Base-by-base conservation (phyloP, 2,888 invertebrate species). In the Epistrophe eligans region DNA sequence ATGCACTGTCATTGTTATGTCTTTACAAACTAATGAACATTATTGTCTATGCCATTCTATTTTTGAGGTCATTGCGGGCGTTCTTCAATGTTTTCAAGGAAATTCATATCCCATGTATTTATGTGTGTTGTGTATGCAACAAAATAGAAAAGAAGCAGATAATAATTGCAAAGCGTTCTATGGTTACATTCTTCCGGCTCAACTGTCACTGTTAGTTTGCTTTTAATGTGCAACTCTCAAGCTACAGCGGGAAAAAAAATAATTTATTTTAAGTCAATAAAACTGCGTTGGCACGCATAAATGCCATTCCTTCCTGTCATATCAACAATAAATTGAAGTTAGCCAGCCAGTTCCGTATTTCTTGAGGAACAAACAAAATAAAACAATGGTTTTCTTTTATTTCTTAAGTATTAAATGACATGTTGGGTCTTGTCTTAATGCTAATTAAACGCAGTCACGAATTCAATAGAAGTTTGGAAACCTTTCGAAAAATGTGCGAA, bases 361-460 rank as follows among this genome's bases (percentile, higher is more conserved):
- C 64, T 45, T 74, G 35, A 52, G 52, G 71, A 76, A 58, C 5
- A 82, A 17, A 50, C 28, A 43, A 57, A 57, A 17, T 48, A 17
- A 38, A 38, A 85, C 74, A 82, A 85, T 85, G 64, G 55, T 40
- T 77, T 80, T 77, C 67, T 67, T 77, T 60, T 58, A 38, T 81
- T 77, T 77, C 64, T 77, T 66, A 71, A 40, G 50, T 79, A 64
- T 81, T 73, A 82, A 79, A 82, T 82, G 85, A 79, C 77, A 80
- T 64, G 48, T 48, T 3, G 24, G 55, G 19, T 71, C 52, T 48
- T 40, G 43, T 71, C 45, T 48, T 40, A 24, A 13, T 67, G 72
- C 50, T 81, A 85, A 80, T 84, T 84, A 84, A 80, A 77, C n/a
- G 11, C 48, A 45, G 38, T 48, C 55, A 66, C 72, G 40, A 73